Base-by-base conservation (phyloP, 2,113 vertebrate genomes). In the Caranx melampygus region DNA sequence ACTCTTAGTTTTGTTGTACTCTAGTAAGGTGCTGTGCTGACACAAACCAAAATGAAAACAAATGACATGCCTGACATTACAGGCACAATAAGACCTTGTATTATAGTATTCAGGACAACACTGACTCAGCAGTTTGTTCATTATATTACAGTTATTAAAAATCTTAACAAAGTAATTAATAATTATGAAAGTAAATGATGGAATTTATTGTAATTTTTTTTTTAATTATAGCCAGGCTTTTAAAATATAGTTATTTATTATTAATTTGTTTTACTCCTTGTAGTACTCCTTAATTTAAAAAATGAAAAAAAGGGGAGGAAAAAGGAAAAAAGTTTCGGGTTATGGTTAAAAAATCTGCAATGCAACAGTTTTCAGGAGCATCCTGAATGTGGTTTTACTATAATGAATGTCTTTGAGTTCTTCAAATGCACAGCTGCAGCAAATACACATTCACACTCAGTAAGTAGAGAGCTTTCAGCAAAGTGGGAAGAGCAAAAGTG, bases 381-480 rank as follows among this genome's bases (percentile, higher is more conserved):
- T 57, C 21, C 12, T 31, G 16, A 14, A 18, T 61, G 59, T 61
- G 34, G 34, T 11, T 37, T 20, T 20, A 11, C 20, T 37, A 37
- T 61, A 61, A 37, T 26, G 10, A 26, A 1, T 26, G n/a, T 14
- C 10, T 35, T 35, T 58, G 33, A 8, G 3, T 3, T 35, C 57
- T 40, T 61, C 10, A 61, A 61, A 20, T 35, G 10, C 18, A 70
- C 49, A 74, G 37, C 60, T n/a, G 33, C 35, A 26, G 57, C 21
- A 73, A 21, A 73, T 31, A 20, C 33, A 61, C 44, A 57, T 45
- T 45, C 7, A 52, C 16, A 72, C 15, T 51, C 5, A 4, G 2
- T 26, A 34, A 63, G 54, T 33, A 1, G 26, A 68, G 13, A 15
- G 37, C 49, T 63, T 82, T 59, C 20, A 60, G 35, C 63, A 73